Evolutionary conservation across 2,113 vertebrate species (phyloP), one percentile per base, ranked within the genome.

Genomic region (Bostrychus sinensis): DNA sequence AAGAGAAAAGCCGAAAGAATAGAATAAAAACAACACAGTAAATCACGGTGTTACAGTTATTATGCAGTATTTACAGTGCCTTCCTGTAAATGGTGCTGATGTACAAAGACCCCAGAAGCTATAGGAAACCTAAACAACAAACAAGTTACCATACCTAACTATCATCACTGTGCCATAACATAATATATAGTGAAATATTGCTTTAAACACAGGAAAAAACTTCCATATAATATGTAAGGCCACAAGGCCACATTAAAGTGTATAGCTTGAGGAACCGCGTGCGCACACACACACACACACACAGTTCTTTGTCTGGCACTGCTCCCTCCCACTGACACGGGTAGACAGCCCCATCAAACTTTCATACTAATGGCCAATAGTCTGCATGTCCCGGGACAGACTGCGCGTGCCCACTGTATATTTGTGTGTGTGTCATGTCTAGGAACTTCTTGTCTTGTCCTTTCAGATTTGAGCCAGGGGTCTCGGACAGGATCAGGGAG

Each of bases 291-390:
- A 28, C 60, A 42, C 62, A 38, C 54, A 30, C 60, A 56, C 57
- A 42, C 41, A 23, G 28, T 32, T 64, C 72, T 88, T 84, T 86
- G 81, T 87, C 75, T 84, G 65, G 48, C 38, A 32, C 20, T 2
- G 62, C 72, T 56, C 79, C 68, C 65, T 70, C 61, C 77, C 70
- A 58, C 81, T 86, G 87, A 89, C 53, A 1, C 13, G 56, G 78
- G 62, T 26, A 69, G 83, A 83, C 89, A 73, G 70, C 56, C 74
- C 82, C 83, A 91, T 90, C 83, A 90, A 91, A 89, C 78, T 92
- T 91, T 90, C 58, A 90, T 90, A 81, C 78, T 89, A 90, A 91
- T 90, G 85, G 86, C 50, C 48, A 43, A 70, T 78, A 64, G 75
- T 82, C 73, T 88, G 82, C 57, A 45, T 78, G 75, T 70, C 70